Percentiles rank a stretch among this genome's conserved stretches.
These are phyloP conservation scores for Rhizomys pruinosus DNA, from an alignment of 2,113 vertebrate genomes.

Conservation along the genomic window DNA sequence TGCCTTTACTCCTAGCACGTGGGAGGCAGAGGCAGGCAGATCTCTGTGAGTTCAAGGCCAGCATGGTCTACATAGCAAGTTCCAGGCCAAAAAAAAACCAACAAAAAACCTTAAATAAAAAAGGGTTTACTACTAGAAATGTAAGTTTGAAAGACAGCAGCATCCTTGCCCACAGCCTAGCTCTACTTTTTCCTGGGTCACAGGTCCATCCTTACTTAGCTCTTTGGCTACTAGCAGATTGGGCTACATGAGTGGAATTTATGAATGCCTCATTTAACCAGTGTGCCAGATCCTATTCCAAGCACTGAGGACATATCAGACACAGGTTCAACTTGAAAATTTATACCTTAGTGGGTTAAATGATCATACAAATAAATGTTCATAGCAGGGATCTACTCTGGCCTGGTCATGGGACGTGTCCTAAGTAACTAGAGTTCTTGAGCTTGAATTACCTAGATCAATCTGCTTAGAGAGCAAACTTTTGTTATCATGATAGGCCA, in stretches of 20 bases:
- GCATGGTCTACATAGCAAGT: too few relatives aligned
- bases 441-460: constrained; percentile 45
- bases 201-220: background rate
- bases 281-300: background rate
- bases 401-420: background rate
- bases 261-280: background rate
- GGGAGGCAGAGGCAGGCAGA: too few relatives aligned
- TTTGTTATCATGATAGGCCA: background rate
- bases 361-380: background rate
- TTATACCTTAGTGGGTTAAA: background rate
- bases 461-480: background rate
- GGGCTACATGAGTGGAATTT: background rate
- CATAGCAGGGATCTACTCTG: background rate
- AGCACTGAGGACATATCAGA: background rate
- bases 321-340: background rate
- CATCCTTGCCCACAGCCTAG: background rate
- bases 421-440: constrained; percentile 1
- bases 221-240: background rate
- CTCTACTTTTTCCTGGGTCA: background rate
- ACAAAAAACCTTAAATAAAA: too few relatives aligned
- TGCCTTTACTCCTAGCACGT: too few relatives aligned
- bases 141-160: background rate
- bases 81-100: too few relatives aligned
- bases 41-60: too few relatives aligned
- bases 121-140: constrained; percentile 35